These are phyloP conservation scores for Conus canariensis DNA, from an alignment of 2,888 invertebrate genomes.

Conservation along the genomic window DNA sequence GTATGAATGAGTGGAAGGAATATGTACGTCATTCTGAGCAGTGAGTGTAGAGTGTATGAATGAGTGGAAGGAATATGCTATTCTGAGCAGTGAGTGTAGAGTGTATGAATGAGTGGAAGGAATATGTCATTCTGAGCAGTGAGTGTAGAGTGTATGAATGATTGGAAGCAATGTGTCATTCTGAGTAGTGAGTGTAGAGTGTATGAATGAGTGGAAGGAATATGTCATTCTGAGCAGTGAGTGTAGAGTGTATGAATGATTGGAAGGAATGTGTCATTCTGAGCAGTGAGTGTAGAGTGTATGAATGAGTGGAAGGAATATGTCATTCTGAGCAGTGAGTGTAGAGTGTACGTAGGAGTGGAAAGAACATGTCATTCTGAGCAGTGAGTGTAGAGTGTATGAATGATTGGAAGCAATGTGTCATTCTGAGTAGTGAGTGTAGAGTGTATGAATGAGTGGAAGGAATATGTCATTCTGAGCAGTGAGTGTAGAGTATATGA, in stretches of 20 bases:
- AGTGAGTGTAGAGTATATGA: not conserved
- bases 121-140: too few species aligned
- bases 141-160: too few species aligned
- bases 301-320: not conserved
- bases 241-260: constrained; percentile 28
- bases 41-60: constrained; percentile 58
- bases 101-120: not conserved
- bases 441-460: not conserved
- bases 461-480: constrained; percentile 84
- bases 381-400: too few species aligned
- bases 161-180: not conserved
- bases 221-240: constrained; percentile 11
- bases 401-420: not conserved
- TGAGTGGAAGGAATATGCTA: not conserved
- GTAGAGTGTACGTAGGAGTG: not conserved
- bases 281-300: constrained; percentile 65
- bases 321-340: not conserved
- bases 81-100: too few species aligned
- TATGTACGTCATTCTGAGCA: constrained; percentile 90
- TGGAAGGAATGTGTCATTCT: constrained; percentile 87
- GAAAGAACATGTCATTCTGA: too few species aligned
- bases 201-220: not conserved
- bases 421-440: not conserved
- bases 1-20: constrained; percentile 71
- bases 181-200: not conserved